phyloP scores from a whole-genome alignment of 2,113 vertebrate species.

The Phodopus roborovskii region DNA sequence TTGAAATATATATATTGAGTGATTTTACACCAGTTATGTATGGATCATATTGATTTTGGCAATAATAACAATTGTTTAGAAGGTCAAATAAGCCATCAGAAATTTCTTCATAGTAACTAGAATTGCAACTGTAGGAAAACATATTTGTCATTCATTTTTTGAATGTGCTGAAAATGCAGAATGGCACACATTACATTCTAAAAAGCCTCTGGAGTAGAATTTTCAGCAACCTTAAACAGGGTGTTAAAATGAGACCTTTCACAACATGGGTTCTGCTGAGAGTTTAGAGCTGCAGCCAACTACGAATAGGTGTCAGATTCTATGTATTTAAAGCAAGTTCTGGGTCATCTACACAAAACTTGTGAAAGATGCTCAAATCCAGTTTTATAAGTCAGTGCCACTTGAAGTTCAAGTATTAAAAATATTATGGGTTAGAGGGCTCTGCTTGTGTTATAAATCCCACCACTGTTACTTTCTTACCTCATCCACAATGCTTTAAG shows the following conservation, averaged over 20 bases:
- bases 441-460: neutral
- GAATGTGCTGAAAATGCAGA: neutral
- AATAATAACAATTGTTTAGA: neutral
- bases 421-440: neutral
- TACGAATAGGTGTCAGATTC: neutral
- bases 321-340: neutral
- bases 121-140: neutral
- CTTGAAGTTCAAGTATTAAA: neutral
- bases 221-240: neutral
- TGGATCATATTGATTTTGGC: slow-evolving; percentile 51
- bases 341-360: neutral
- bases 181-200: neutral
- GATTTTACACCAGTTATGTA: neutral
- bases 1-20: neutral
- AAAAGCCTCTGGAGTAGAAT: neutral
- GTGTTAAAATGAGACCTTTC: neutral
- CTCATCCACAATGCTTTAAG: neutral
- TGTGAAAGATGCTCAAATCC: neutral
- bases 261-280: neutral
- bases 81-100: slow-evolving; percentile 6
- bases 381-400: neutral
- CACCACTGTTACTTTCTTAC: neutral
- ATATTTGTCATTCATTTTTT: slow-evolving; percentile 55
- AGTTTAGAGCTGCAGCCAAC: neutral
- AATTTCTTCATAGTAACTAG: neutral